A percentile compares a stretch with the other conserved stretches of the same genome.
phyloP scores from a whole-genome alignment of 2,113 vertebrate species.

The Psittacula cyanocephala region DNA sequence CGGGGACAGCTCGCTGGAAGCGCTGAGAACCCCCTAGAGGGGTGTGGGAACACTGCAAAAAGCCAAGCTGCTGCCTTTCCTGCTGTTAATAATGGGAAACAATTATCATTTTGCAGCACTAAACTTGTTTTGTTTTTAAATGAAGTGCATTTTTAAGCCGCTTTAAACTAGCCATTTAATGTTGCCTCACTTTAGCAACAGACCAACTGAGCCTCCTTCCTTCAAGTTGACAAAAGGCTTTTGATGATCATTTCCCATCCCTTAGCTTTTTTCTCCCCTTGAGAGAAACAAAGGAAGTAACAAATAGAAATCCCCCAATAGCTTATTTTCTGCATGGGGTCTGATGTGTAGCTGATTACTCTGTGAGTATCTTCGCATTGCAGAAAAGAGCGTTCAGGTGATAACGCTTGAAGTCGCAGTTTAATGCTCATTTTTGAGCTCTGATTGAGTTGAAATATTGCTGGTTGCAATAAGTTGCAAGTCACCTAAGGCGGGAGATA shows the following conservation, averaged over 20 bases:
- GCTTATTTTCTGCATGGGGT: neutral
- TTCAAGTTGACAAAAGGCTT: neutral
- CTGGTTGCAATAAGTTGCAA: neutral
- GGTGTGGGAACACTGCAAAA: neutral
- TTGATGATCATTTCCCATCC: neutral
- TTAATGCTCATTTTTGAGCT: neutral
- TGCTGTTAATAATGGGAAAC: neutral
- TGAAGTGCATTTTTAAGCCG: neutral
- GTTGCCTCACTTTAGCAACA: neutral
- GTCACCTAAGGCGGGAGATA: neutral
- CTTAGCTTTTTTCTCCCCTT: neutral
- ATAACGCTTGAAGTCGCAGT: neutral
- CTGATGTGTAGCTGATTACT: conserved; percentile 27
- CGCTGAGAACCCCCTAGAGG: neutral
- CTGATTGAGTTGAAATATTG: neutral
- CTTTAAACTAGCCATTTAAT: neutral
- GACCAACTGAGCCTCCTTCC: neutral
- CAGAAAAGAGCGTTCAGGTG: neutral
- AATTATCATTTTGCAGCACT: neutral
- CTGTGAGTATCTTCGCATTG: neutral
- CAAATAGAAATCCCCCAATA: neutral
- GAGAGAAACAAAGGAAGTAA: conserved; percentile 19
- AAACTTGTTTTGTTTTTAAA: neutral
- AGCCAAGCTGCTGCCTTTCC: neutral
- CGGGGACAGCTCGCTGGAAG: neutral